Conservation (phyloP, 2,888 invertebrate species). For the Heliconius charithonia region DNA sequence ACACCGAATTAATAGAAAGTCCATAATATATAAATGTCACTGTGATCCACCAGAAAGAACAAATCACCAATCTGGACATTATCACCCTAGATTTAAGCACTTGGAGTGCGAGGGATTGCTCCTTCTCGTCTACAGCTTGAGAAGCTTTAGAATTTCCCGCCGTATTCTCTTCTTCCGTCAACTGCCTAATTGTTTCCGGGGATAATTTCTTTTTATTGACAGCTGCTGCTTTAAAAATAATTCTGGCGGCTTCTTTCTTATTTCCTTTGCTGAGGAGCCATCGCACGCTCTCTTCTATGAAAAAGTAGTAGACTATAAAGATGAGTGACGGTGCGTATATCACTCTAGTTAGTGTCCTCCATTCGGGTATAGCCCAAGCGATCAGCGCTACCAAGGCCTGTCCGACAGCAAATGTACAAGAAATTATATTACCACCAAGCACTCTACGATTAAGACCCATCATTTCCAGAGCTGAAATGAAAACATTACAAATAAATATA, state of each 20-base stretch:
- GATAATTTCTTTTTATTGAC: slow-evolving; percentile 72
- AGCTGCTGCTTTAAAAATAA: slow-evolving; percentile 70
- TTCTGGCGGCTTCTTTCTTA: slow-evolving; percentile 79
- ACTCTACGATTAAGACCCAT: slow-evolving; percentile 84
- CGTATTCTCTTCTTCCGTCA: slow-evolving; percentile 50
- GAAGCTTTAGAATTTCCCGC: slow-evolving; percentile 33
- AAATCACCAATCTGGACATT: slow-evolving; percentile 81
- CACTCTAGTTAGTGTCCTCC: slow-evolving; percentile 85
- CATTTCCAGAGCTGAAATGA: slow-evolving; percentile 57
- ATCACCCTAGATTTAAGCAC: slow-evolving; percentile 73
- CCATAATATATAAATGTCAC: slow-evolving; percentile 92
- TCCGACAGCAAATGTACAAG: slow-evolving; percentile 86
- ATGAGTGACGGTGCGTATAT: slow-evolving; percentile 86
- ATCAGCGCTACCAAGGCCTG: slow-evolving; percentile 85
- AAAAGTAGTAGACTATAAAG: slow-evolving; percentile 85
- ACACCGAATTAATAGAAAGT: slow-evolving; percentile 89
- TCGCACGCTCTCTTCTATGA: slow-evolving; percentile 86
- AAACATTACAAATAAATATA: not conserved
- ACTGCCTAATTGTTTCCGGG: slow-evolving; percentile 59
- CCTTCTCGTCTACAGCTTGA: slow-evolving; percentile 34
- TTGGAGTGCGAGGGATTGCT: slow-evolving; percentile 60
- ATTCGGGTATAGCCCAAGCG: slow-evolving; percentile 86
- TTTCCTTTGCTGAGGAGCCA: slow-evolving; percentile 87
- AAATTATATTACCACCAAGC: slow-evolving; percentile 85
- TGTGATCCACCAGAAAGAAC: slow-evolving; percentile 92